Conservation (phyloP, 2,113 vertebrate species). For the Xerus inauris region DNA sequence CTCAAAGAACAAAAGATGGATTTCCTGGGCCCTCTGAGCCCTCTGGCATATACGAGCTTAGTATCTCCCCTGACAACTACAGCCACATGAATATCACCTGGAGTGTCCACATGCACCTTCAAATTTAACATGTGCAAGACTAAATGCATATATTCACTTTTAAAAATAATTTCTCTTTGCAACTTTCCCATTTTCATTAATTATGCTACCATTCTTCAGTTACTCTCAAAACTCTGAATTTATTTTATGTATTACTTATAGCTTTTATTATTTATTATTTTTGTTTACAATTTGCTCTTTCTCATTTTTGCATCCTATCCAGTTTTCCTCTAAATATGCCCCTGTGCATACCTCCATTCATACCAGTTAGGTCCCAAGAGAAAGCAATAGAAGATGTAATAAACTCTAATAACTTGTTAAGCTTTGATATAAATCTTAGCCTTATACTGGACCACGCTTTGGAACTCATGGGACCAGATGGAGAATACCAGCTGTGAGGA, state of each 20-base stretch:
- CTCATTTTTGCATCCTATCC: neutral
- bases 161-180: neutral
- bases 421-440: slow-evolving; percentile 7
- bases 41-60: neutral
- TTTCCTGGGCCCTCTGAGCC: neutral
- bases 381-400: neutral
- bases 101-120: neutral
- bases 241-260: neutral
- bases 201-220: neutral
- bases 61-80: neutral
- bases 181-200: neutral
- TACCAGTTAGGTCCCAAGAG: slow-evolving; percentile 14
- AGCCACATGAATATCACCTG: neutral
- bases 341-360: neutral
- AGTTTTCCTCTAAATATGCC: neutral
- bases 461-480: neutral
- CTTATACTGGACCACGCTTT: neutral
- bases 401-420: neutral
- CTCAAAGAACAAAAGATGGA: neutral
- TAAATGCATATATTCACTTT: neutral
- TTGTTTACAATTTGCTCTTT: neutral
- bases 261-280: neutral
- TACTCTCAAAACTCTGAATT: neutral
- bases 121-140: neutral
- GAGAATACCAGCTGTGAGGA: neutral